Conservation (phyloP, 2,888 invertebrate species). For the Eupithecia insigniata region DNA sequence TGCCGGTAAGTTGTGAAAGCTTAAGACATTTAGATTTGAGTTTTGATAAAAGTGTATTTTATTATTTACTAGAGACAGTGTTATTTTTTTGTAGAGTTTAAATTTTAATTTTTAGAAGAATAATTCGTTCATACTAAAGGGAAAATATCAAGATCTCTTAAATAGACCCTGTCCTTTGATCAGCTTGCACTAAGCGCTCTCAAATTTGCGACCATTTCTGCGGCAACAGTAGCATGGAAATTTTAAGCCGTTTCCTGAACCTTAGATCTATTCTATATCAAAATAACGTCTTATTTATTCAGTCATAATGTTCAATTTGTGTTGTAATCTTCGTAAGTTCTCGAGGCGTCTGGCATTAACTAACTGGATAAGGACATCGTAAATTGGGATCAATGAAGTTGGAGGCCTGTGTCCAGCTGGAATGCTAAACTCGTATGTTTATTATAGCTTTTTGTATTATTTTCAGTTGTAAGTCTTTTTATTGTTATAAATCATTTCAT, state of each 20-base stretch:
- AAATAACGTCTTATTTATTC: conserved; percentile 12
- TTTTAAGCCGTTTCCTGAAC: conserved; percentile 4
- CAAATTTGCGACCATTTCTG: conserved; percentile 5
- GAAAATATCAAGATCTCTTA: neutral
- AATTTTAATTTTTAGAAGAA: neutral
- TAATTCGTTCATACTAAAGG: neutral
- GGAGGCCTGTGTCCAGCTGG: conserved; percentile 29
- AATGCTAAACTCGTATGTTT: conserved; percentile 30
- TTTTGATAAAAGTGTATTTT: neutral
- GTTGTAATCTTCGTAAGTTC: conserved; percentile 18
- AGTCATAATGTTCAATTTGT: conserved; percentile 7
- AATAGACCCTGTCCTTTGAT: conserved; percentile 3
- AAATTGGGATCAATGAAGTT: conserved; percentile 35
- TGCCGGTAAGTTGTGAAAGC: conserved; percentile 9
- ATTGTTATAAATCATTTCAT: conserved; percentile 7
- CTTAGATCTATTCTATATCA: neutral
- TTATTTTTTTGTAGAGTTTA: neutral
- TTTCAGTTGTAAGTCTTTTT: conserved; percentile 4
- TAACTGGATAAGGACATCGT: conserved; percentile 34
- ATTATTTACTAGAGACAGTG: neutral
- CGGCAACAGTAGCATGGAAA: conserved; percentile 10
- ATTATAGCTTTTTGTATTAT: conserved; percentile 17
- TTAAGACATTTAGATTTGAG: neutral
- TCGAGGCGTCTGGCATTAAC: conserved; percentile 27
- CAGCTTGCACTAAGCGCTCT: neutral